These are phyloP conservation scores for Mormyrus lacerda DNA, from an alignment of 2,113 vertebrate genomes.

Conservation along the genomic window DNA sequence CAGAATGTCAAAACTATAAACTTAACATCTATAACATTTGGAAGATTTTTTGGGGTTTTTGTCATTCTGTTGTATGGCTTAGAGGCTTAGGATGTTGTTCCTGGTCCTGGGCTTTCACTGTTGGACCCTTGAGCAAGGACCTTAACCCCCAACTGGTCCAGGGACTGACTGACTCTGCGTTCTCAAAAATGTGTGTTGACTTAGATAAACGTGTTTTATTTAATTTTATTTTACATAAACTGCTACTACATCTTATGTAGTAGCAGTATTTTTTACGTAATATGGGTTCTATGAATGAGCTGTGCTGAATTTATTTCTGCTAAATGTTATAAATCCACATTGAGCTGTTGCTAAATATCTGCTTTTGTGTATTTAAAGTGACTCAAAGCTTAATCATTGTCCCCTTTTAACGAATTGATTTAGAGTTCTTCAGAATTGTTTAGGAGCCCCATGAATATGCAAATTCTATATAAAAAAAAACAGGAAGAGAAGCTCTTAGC, in stretches of 20 bases:
- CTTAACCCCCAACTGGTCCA: too few relatives aligned
- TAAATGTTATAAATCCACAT: background rate
- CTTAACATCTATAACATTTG: too few relatives aligned
- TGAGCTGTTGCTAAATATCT: background rate
- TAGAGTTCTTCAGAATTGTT: background rate
- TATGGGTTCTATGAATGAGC: background rate
- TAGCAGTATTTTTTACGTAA: background rate
- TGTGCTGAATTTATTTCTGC: background rate
- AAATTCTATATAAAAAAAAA: background rate
- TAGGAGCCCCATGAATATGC: background rate
- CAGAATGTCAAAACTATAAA: too few relatives aligned
- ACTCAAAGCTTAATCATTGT: background rate
- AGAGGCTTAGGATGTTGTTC: too few relatives aligned
- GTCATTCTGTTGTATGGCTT: too few relatives aligned
- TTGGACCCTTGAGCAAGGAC: too few relatives aligned
- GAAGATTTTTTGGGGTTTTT: too few relatives aligned
- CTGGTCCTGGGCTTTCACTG: too few relatives aligned
- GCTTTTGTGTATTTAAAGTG: background rate
- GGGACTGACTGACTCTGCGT: too few relatives aligned
- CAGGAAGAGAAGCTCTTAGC: background rate
- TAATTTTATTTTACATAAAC: background rate
- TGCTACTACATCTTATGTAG: background rate
- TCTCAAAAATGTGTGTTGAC: background rate
- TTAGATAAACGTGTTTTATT: background rate
- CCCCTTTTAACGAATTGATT: background rate